Percentiles rank a stretch among this genome's conserved stretches.
Conservation (phyloP, 37 sponge, comb jelly and placozoan species). For the Cladorhizidae sp. region DNA sequence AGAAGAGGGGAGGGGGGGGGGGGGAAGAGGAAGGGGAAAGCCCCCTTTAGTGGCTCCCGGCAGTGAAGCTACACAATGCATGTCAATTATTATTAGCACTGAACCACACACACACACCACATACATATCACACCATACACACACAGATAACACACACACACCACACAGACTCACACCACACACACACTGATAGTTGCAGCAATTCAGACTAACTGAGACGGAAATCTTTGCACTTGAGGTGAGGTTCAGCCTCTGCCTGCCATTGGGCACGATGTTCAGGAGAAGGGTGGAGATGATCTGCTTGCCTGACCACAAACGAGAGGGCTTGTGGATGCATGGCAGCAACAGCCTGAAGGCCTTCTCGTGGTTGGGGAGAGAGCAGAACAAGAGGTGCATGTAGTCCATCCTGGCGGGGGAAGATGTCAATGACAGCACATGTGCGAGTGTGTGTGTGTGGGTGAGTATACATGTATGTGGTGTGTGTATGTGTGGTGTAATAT, state of each 20-base stretch:
- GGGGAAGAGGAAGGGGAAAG: too few species aligned
- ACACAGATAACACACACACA: background rate
- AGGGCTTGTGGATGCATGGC: conserved; percentile 85
- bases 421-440: background rate
- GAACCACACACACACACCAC: background rate
- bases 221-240: conserved; percentile 80
- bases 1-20: too few species aligned
- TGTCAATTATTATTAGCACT: too few species aligned
- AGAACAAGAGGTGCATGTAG: conserved; percentile 80
- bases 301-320: conserved; percentile 91
- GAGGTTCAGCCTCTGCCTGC: conserved; percentile 64
- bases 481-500: too few species aligned
- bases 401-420: conserved; percentile 36
- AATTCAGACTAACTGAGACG: conserved; percentile 37
- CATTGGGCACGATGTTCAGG: conserved; percentile 73
- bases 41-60: background rate
- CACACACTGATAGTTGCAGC: background rate
- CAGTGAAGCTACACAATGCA: background rate
- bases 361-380: conserved; percentile 58
- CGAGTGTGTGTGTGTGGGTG: background rate
- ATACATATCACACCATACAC: background rate
- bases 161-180: background rate
- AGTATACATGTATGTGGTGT: too few species aligned
- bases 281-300: conserved; percentile 94
- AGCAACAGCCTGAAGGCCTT: conserved; percentile 51